phyloP scores from a whole-genome alignment of 37 sponge, comb jelly and placozoan species.

The Ianthella basta region DNA sequence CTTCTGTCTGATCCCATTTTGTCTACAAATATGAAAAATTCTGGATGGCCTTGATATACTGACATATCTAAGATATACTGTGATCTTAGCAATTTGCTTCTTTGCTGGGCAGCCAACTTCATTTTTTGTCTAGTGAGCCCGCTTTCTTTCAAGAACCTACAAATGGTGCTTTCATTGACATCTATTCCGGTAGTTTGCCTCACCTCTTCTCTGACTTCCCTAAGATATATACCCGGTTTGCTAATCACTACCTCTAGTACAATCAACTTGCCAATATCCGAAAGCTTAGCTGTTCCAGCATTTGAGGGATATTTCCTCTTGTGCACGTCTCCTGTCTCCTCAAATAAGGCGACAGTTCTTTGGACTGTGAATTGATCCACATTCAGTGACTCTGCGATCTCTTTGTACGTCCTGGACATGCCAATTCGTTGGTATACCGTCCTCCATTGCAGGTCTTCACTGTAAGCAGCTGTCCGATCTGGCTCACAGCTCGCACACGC shows the following conservation, averaged over 20 bases:
- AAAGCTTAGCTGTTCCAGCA: constrained; percentile 17
- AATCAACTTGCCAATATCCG: constrained; percentile 12
- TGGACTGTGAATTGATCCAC: constrained; percentile 33
- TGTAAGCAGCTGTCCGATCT: not conserved
- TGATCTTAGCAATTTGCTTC: constrained; percentile 5
- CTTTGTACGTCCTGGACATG: not conserved
- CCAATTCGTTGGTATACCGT: not conserved
- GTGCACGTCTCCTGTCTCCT: constrained; percentile 17
- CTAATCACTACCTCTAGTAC: constrained; percentile 31
- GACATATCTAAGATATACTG: constrained; percentile 27
- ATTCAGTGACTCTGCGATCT: constrained; percentile 4
- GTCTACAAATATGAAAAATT: constrained; percentile 39
- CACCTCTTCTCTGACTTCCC: constrained; percentile 11
- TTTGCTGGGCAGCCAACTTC: constrained; percentile 1
- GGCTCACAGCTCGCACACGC: not conserved
- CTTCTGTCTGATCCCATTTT: constrained; percentile 44
- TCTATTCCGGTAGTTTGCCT: not conserved
- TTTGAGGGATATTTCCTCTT: constrained; percentile 31
- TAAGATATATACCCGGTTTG: constrained; percentile 38
- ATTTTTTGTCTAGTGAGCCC: constrained; percentile 38
- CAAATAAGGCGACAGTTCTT: constrained; percentile 23
- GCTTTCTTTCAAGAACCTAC: not conserved
- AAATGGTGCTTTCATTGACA: constrained; percentile 31
- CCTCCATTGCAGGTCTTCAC: constrained; percentile 2
- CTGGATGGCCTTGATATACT: constrained; percentile 11